These are phyloP conservation scores for Otus sunia DNA, from an alignment of 2,113 vertebrate genomes.

Conservation along the genomic window DNA sequence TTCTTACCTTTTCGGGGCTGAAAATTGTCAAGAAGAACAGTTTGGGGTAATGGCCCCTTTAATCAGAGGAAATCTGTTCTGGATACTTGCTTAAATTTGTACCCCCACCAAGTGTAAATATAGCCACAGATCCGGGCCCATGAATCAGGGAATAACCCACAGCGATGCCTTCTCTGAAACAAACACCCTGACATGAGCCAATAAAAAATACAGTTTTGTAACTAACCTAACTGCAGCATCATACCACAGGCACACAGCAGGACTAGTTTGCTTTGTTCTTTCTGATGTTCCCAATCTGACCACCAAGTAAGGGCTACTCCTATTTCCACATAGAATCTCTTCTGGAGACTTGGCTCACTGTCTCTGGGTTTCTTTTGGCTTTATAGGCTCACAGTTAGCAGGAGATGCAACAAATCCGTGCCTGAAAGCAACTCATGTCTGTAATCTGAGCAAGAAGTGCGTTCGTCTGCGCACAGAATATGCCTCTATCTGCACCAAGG, in stretches of 20 bases:
- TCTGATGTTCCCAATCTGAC: not conserved
- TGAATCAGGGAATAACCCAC: not conserved
- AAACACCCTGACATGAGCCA: not conserved
- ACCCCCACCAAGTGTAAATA: not conserved
- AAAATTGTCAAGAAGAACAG: not conserved
- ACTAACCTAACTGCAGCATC: not conserved
- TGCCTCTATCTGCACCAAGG: conserved; percentile 84
- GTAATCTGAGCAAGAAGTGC: conserved; percentile 88
- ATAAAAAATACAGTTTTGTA: not conserved
- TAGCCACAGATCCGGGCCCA: not conserved
- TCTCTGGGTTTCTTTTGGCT: not conserved
- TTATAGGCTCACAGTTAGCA: conserved; percentile 45
- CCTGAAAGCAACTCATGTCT: conserved; percentile 87
- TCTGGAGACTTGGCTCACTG: not conserved
- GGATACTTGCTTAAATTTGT: not conserved
- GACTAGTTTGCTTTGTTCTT: not conserved
- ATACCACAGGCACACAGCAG: not conserved
- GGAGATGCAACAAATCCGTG: conserved; percentile 80
- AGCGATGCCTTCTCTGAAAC: not conserved
- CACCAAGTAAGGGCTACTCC: not conserved
- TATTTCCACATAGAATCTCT: not conserved
- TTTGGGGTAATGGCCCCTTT: not conserved
- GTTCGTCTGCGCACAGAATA: conserved; percentile 90
- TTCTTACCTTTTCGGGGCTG: not conserved
- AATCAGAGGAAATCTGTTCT: not conserved